Conservation (phyloP, 23 tunicate species). For the Trididemnum clinides region DNA sequence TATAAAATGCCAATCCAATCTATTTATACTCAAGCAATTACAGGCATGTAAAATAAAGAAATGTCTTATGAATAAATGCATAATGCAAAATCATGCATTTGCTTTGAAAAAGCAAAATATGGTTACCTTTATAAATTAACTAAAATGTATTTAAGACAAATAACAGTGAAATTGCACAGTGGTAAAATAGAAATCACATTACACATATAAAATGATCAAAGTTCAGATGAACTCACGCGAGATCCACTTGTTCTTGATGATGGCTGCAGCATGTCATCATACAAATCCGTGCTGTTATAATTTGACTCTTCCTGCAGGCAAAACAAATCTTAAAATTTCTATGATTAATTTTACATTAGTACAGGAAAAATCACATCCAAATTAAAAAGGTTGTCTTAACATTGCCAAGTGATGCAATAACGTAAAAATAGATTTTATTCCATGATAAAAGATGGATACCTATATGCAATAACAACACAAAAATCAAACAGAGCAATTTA, state of each 20-base stretch:
- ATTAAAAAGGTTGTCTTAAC: neutral
- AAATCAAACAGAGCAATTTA: no score
- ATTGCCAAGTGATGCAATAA: no score
- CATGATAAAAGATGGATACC: no score
- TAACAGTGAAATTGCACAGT: neutral
- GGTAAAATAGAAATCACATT: neutral
- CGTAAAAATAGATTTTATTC: no score
- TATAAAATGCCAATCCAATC: no score
- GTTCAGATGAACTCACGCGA: constrained; percentile 43
- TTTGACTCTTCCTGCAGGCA: constrained; percentile 47
- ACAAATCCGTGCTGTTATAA: constrained; percentile 72
- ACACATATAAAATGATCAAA: neutral
- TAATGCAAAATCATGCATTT: no score
- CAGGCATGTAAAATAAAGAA: no score
- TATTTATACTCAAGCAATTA: no score
- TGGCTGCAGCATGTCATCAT: constrained; percentile 95
- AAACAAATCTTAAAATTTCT: neutral
- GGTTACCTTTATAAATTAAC: no score
- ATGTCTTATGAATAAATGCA: no score
- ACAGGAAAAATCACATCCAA: neutral
- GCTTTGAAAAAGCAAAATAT: no score
- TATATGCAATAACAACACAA: no score
- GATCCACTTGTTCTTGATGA: constrained; percentile 57
- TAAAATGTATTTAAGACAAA: neutral
- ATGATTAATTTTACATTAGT: neutral